A percentile compares a stretch with the other conserved stretches of the same genome.
These are phyloP conservation scores for Ciona savignyi DNA, from an alignment of 23 tunicate species.

Conservation along the genomic window DNA sequence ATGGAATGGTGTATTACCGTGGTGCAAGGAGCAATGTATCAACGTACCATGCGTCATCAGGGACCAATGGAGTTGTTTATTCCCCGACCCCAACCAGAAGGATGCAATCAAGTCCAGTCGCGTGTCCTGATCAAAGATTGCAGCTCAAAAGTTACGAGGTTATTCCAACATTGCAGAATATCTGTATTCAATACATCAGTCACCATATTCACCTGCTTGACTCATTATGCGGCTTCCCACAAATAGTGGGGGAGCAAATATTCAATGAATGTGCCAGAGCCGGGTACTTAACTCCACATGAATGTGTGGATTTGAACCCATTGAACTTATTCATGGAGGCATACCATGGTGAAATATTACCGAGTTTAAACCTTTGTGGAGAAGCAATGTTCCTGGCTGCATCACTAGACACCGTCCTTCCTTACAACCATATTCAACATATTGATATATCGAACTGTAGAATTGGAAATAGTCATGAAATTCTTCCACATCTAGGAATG, in stretches of 20 bases:
- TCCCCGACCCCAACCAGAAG: too few relatives aligned
- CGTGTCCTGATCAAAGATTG: too few relatives aligned
- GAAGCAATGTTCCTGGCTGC: background rate
- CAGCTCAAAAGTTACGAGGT: too few relatives aligned
- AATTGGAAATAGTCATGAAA: background rate
- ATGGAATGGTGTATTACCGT: too few relatives aligned
- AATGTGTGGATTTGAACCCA: background rate
- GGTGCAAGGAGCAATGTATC: too few relatives aligned
- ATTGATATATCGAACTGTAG: background rate
- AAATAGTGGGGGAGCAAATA: slow-evolving; percentile 3
- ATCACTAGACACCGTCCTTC: background rate
- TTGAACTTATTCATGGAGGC: background rate
- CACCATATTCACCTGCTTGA: slow-evolving; percentile 4
- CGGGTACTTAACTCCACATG: slow-evolving; percentile 3
- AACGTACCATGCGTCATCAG: too few relatives aligned
- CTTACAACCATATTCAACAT: background rate
- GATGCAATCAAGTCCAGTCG: too few relatives aligned
- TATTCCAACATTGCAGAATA: background rate
- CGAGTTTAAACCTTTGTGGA: slow-evolving; percentile 1
- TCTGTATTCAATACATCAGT: background rate
- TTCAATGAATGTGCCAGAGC: background rate
- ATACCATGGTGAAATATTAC: background rate
- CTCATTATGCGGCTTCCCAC: slow-evolving; percentile 1
- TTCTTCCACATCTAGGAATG: background rate
- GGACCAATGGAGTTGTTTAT: too few relatives aligned